phyloP scores from a whole-genome alignment of 2,797 vertebrate genomes.

The Pipistrellus nathusii region DNA sequence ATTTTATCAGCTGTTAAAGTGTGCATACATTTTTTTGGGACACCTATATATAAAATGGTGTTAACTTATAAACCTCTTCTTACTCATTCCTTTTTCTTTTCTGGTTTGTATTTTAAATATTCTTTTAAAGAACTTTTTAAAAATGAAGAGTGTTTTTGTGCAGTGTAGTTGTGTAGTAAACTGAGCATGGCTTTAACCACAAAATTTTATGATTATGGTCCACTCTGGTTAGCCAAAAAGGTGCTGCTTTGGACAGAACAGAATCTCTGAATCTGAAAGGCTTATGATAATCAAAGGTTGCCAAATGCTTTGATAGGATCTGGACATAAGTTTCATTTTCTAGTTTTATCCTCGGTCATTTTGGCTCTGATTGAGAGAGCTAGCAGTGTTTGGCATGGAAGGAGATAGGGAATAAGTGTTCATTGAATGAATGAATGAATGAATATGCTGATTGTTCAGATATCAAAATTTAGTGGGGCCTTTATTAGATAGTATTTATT shows the following conservation, averaged over 20 bases:
- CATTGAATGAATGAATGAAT: background rate
- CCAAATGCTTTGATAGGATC: background rate
- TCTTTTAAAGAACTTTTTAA: background rate
- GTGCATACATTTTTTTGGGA: too few relatives aligned
- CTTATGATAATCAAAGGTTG: background rate
- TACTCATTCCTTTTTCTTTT: slow-evolving; percentile 53
- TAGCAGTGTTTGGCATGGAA: background rate
- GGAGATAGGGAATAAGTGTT: background rate
- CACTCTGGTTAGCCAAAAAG: background rate
- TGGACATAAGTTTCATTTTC: background rate
- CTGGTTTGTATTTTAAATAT: slow-evolving; percentile 43
- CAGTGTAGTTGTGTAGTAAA: background rate
- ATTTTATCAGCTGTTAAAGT: too few relatives aligned
- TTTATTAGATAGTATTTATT: slow-evolving; percentile 62
- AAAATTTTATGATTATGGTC: background rate
- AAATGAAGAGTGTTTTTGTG: slow-evolving; percentile 27
- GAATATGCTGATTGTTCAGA: background rate
- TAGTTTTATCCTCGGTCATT: background rate
- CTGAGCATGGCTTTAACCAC: background rate
- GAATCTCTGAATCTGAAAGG: slow-evolving; percentile 50
- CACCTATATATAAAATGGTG: background rate
- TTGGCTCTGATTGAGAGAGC: slow-evolving; percentile 27
- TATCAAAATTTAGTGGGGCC: background rate
- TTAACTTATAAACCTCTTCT: background rate
- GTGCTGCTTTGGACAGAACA: slow-evolving; percentile 39